These are phyloP conservation scores for Eupelmus urozonus DNA, from an alignment of 2,888 invertebrate genomes.

Conservation along the genomic window DNA sequence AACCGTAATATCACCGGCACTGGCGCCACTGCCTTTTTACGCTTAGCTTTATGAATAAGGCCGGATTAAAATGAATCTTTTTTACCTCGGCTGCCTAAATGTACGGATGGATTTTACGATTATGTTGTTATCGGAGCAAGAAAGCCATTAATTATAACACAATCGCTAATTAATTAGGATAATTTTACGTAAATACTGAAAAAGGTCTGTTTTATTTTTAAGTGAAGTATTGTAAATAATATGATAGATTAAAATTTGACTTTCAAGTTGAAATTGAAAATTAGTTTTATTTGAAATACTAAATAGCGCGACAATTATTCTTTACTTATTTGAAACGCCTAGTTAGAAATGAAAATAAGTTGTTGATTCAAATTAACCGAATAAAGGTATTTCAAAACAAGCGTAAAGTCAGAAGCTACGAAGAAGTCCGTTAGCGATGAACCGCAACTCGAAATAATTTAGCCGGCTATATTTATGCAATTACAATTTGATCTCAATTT, in stretches of 20 bases:
- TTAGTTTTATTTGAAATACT: too few species aligned
- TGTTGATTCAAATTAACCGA: not conserved
- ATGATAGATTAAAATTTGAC: too few species aligned
- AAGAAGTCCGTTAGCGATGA: not conserved
- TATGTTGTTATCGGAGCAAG: slow-evolving; percentile 16
- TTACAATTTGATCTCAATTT: slow-evolving; percentile 14
- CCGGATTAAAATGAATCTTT: slow-evolving; percentile 47
- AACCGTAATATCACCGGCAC: not conserved
- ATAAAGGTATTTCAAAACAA: too few species aligned
- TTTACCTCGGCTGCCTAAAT: slow-evolving; percentile 1
- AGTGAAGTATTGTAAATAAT: too few species aligned
- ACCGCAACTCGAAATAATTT: slow-evolving; percentile 1
- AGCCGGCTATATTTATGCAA: slow-evolving; percentile 5
- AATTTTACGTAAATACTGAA: too few species aligned
- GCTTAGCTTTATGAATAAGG: slow-evolving; percentile 45
- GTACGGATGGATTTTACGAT: slow-evolving; percentile 21
- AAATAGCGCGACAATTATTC: too few species aligned
- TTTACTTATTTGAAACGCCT: too few species aligned
- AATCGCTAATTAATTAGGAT: too few species aligned
- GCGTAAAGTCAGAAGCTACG: not conserved
- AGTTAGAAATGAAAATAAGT: too few species aligned
- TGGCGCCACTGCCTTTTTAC: slow-evolving; percentile 31
- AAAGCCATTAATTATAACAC: not conserved
- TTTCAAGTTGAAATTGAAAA: too few species aligned
- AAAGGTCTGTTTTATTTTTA: too few species aligned